Base-by-base conservation (phyloP, 2,797 vertebrate species). In the Sciurus vulgaris region DNA sequence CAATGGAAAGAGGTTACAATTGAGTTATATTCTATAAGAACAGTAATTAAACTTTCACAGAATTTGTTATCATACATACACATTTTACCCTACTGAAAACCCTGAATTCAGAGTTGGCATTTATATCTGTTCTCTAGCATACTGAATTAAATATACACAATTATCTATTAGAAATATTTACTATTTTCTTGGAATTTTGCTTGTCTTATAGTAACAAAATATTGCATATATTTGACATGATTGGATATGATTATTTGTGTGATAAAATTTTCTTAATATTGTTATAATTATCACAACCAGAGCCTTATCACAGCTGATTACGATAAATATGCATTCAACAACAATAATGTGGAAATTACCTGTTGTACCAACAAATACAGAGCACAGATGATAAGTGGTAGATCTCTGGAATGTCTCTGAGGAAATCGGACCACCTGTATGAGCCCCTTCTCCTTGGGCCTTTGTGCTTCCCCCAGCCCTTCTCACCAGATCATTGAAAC, bases 201-300 rank as follows among this genome's bases (percentile, higher is more conserved):
- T 84, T 69, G 20, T 73, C 14, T n/a, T 51, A 59, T 44, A 17
- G 74, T 88, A 77, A 54, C n/a, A 96, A 94, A 49, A 18, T 73
- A 49, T 35, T 86, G 59, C 74, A 72, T 70, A 72, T n/a, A 77
- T 91, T 91, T 87, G 73, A 74, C 59, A 74, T 77, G 49, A 74
- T 73, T 78, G 67, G 79, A 81, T 76, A 69, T 87, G 70, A 84
- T 82, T 88, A 70, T 85, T 95, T 65, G 1, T 86, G 11, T 89
- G 82, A 88, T 90, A 85, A 94, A 38, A 86, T 65, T 56, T 78
- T 63, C 83, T 73, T 84, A 94, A 61, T 65, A 77, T 85, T 95
- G 72, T 70, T 22, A 38, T 85, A 89, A 93, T 72, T 94, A 74
- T 47, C 63, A 91, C 54, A 94, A 76, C 82, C 74, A 83, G 33